Evolutionary conservation across 2,888 invertebrate species (phyloP).

Genomic region (Lampropteryx suffumata): DNA sequence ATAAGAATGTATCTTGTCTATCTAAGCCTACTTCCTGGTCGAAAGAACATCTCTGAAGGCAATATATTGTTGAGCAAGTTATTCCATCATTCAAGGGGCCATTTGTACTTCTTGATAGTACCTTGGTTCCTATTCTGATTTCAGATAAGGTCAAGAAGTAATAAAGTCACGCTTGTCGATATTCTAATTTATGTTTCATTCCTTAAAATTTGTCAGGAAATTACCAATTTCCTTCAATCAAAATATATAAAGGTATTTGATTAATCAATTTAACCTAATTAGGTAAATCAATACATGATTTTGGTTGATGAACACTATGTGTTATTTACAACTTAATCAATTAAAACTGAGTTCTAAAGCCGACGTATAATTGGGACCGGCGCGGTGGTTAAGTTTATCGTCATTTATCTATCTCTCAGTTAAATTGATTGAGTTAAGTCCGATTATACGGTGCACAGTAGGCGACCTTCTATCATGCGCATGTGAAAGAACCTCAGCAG

Average conservation of each 20-base stretch:
- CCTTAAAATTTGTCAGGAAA: conserved; percentile 15
- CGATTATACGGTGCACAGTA: conserved; percentile 14
- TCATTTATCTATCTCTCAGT: conserved; percentile 49
- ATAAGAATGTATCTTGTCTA: no score
- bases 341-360: conserved; percentile 36
- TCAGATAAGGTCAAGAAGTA: conserved; percentile 2
- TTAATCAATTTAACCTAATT: conserved; percentile 28
- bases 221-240: conserved; percentile 17
- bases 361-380: conserved; percentile 47
- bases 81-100: no score
- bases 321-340: conserved; percentile 49
- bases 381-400: conserved; percentile 46
- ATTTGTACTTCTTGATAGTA: no score
- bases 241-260: conserved; percentile 20
- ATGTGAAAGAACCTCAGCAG: background rate
- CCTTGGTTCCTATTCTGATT: no score
- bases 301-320: conserved; percentile 34
- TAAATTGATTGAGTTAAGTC: conserved; percentile 42
- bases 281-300: conserved; percentile 30
- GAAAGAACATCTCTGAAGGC: no score
- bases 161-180: conserved; percentile 8
- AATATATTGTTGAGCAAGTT: no score
- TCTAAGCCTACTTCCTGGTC: no score
- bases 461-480: background rate
- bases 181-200: conserved; percentile 4